Conservation (phyloP, 2,113 vertebrate species). For the Pipa parva region DNA sequence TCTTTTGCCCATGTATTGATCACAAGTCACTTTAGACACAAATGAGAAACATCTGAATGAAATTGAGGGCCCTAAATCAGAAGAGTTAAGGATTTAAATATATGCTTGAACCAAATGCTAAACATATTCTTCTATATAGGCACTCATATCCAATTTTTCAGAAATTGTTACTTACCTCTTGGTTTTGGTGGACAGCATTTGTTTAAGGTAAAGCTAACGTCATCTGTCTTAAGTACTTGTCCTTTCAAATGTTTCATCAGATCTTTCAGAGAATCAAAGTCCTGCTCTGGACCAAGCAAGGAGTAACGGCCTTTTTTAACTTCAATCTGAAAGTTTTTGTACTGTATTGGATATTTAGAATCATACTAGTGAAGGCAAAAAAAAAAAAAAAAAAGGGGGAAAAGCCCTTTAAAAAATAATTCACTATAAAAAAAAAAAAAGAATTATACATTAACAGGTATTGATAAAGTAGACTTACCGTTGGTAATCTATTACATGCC, state of each 20-base stretch:
- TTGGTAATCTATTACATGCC: slow-evolving; percentile 73
- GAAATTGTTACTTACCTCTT: slow-evolving; percentile 64
- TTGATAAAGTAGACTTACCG: slow-evolving; percentile 59
- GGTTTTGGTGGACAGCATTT: slow-evolving; percentile 93
- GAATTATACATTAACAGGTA: too few species aligned
- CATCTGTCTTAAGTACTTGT: slow-evolving; percentile 86
- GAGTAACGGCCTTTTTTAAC: slow-evolving; percentile 68
- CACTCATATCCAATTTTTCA: not conserved
- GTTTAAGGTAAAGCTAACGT: slow-evolving; percentile 84
- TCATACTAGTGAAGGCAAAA: slow-evolving; percentile 27
- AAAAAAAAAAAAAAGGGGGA: too few species aligned
- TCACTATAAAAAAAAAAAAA: not conserved
- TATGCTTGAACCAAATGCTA: too few species aligned
- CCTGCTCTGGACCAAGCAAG: slow-evolving; percentile 74
- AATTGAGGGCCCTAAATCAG: too few species aligned
- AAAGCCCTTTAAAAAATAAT: too few species aligned
- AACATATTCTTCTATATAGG: too few species aligned
- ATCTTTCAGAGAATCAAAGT: slow-evolving; percentile 70
- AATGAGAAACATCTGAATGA: too few species aligned
- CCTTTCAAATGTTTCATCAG: slow-evolving; percentile 87
- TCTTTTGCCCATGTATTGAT: too few species aligned
- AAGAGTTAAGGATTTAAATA: too few species aligned
- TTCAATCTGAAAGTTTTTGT: slow-evolving; percentile 96
- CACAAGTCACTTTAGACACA: too few species aligned
- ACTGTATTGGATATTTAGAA: slow-evolving; percentile 64